Base-by-base conservation (phyloP, 2,797 vertebrate species). In the Acomys russatus region DNA sequence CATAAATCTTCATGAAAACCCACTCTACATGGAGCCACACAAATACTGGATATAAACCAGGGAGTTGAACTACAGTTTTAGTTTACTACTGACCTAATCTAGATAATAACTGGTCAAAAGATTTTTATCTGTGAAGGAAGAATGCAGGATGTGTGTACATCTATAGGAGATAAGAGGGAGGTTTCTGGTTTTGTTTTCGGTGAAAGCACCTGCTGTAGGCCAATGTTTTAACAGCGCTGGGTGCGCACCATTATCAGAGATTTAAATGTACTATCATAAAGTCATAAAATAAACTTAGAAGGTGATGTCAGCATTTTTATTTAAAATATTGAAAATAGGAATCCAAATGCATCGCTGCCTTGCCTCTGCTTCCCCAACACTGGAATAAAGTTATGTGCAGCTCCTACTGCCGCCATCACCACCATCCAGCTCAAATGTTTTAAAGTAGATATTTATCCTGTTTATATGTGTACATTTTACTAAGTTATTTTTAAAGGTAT, bases 11-110 rank as follows among this genome's bases (percentile, higher is more conserved):
- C 76, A 93, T 90, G 63, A 88, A 95, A 92, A 49, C 14, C 20
- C 93, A 77, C 92, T 92, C 63, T 94, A 63, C 54, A 23, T 38
- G 22, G 73, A 94, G 59, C 35, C 93, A 83, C 38, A 63, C 44
- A 84, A 71, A 71, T n/a, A 66, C 54, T 88, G 9, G 84, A 84
- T 97, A 14, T 94, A 63, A 96, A 92, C 76, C 87, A 90, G 30
- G 88, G 49, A 95, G 88, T 86, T 95, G 95, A 97, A 78, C 38
- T 95, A 56, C 77, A 89, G 10, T 12, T 63, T n/a, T 88, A 87
- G 92, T 96, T 96, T 89, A 91, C 64, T 94, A 63, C 87, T 83
- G 49, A 88, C 44, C 49, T 94, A 79, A 94, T 83, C 70, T 91
- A 61, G 56, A 96, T 49, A 66, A 82, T 68, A 18, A 68, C 35